A percentile compares a stretch with the other conserved stretches of the same genome.
phyloP scores from a whole-genome alignment of 2,888 invertebrate genomes.

The Poecilobothrus nobilitatus region DNA sequence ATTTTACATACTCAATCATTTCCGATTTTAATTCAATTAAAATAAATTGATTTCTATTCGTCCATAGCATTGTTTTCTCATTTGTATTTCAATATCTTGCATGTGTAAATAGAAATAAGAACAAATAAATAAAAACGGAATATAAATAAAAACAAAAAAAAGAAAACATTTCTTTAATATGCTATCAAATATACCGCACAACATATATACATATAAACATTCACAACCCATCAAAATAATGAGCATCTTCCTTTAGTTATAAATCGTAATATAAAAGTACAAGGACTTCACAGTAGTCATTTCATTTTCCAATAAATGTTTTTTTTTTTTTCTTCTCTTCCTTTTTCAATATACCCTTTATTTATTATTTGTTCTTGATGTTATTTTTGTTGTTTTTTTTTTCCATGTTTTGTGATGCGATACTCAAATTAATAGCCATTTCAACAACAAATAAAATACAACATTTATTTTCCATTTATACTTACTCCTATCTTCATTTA shows the following conservation, averaged over 20 bases:
- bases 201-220: no score
- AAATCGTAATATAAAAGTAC: no score
- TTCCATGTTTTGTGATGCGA: not conserved
- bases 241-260: no score
- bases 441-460: conserved; percentile 4
- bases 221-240: no score
- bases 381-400: no score
- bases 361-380: not conserved
- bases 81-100: no score
- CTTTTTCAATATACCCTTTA: not conserved
- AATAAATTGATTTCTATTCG: conserved; percentile 1
- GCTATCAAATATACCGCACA: no score
- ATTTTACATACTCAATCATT: not conserved
- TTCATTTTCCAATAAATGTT: not conserved
- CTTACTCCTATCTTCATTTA: not conserved
- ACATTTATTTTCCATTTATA: not conserved
- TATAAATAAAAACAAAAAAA: no score
- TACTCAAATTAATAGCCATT: conserved; percentile 6
- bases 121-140: no score
- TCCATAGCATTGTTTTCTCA: not conserved
- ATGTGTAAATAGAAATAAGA: no score
- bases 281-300: no score
- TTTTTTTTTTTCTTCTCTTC: not conserved
- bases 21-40: conserved; percentile 6
- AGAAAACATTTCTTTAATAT: no score